phyloP scores from a whole-genome alignment of 2,797 vertebrate species.

The Spinus olivaceus region DNA sequence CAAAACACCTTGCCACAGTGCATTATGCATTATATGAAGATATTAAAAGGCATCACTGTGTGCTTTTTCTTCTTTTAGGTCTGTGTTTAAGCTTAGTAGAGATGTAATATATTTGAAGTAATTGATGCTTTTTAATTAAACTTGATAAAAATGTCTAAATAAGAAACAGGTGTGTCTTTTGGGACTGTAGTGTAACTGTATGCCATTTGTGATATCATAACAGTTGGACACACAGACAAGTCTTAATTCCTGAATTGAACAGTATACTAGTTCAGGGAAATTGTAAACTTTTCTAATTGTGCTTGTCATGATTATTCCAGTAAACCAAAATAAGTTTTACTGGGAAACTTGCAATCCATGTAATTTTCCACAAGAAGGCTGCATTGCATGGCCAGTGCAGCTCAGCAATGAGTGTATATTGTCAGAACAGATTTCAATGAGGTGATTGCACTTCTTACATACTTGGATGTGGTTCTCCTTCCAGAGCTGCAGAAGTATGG shows the following conservation, averaged over 20 bases:
- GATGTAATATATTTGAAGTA: not conserved
- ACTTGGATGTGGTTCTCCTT: not conserved
- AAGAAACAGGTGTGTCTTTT: not conserved
- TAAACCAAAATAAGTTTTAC: not conserved
- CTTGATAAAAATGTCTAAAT: not conserved
- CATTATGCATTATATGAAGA: not conserved
- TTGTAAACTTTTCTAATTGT: not conserved
- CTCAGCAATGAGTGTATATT: not conserved
- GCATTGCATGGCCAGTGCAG: not conserved
- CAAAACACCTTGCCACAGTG: not conserved
- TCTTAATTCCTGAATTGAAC: not conserved
- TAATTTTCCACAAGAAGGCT: not conserved
- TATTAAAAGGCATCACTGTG: not conserved
- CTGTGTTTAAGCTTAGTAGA: not conserved
- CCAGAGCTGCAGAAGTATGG: accelerated
- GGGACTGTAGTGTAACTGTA: not conserved
- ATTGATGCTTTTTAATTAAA: not conserved
- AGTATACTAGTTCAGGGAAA: not conserved
- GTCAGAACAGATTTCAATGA: not conserved
- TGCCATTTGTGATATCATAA: not conserved
- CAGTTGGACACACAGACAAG: not conserved
- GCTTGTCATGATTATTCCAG: not conserved
- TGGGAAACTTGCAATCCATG: not conserved
- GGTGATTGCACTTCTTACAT: not conserved
- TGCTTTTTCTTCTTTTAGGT: not conserved